phyloP scores from a whole-genome alignment of 23 tunicate genomes.

The Clavelina lepadiformis region DNA sequence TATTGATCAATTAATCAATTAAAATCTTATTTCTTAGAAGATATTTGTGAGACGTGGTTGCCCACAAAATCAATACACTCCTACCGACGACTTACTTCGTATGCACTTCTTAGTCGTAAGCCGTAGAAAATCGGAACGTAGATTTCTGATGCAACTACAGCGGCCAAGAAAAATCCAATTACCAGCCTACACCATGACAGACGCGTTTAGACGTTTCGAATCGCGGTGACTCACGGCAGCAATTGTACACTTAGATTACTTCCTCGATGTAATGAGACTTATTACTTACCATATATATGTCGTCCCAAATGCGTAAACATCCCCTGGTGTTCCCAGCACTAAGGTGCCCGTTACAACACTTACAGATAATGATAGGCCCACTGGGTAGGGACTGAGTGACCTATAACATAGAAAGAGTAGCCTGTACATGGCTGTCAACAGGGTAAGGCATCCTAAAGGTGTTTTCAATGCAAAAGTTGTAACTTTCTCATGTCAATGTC shows the following conservation, averaged over 20 bases:
- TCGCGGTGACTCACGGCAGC: too few relatives aligned
- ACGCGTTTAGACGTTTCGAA: too few relatives aligned
- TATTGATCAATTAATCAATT: too few relatives aligned
- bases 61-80: too few relatives aligned
- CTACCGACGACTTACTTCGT: too few relatives aligned
- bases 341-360: slow-evolving; percentile 55
- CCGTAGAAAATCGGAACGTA: slow-evolving; percentile 56
- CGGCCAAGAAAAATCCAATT: slow-evolving; percentile 33
- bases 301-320: slow-evolving; percentile 52
- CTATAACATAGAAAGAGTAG: slow-evolving; percentile 25
- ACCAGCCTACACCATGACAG: slow-evolving; percentile 51
- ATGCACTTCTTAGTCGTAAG: slow-evolving; percentile 44
- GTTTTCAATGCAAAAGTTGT: too few relatives aligned
- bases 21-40: neutral
- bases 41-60: neutral
- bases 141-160: slow-evolving; percentile 48
- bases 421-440: too few relatives aligned
- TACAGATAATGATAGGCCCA: slow-evolving; percentile 23
- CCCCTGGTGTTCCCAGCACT: slow-evolving; percentile 64
- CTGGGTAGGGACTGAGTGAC: slow-evolving; percentile 49
- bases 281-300: slow-evolving; percentile 77
- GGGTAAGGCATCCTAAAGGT: too few relatives aligned
- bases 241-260: too few relatives aligned
- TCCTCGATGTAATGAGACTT: too few relatives aligned
- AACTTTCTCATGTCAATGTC: too few relatives aligned